Base-by-base conservation (phyloP, 2,113 vertebrate genomes). In the Pongo abelii region DNA sequence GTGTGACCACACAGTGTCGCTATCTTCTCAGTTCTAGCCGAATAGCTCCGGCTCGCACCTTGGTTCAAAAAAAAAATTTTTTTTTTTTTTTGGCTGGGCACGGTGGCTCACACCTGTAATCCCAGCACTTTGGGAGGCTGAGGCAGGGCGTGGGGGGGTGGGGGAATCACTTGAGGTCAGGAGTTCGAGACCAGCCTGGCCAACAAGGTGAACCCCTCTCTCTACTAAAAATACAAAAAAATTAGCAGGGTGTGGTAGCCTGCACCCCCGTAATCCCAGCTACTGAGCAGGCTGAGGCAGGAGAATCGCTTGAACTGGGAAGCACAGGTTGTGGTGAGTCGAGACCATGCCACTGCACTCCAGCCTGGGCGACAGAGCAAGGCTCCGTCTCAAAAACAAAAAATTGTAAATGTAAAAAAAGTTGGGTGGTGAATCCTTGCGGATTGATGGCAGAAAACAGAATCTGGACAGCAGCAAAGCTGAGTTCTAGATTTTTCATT, bases 1-100 rank as follows among this genome's bases (percentile, higher is more conserved):
- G 0, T 52, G 2, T 74, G 52, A 59, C 94, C 98, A 96, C 96
- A 78, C 2, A 0, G 96, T 69, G 97, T 72, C 97, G n/a, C 96
- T 97, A 79, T 94, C 61, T 61, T 52, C 57, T 12, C 79, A 87
- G 46, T 23, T 89, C 79, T 83, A 64, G 61, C 22, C 13, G 25
- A 55, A 30, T 0, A 6, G 40, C 61, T 50, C 35, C 1, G 9
- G 13, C 57, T 67, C 48, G 1, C 2, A 10, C 4, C 8, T 22
- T 0, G 0, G 27, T 16, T 80, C 85, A 92, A 8, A 85, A 48
- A 8, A 12, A 64, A 7, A 2, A 0, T 55, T 55, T 55, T 20
- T 55, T 52, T 52, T 17, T 30, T 64, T 30, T 27, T 64, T 48
- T 77, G 55, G 57, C 14, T 3, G 0, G 12, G 16, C 32, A 1